These are phyloP conservation scores for Tipula vernalis DNA, from an alignment of 2,888 invertebrate species.

Conservation along the genomic window DNA sequence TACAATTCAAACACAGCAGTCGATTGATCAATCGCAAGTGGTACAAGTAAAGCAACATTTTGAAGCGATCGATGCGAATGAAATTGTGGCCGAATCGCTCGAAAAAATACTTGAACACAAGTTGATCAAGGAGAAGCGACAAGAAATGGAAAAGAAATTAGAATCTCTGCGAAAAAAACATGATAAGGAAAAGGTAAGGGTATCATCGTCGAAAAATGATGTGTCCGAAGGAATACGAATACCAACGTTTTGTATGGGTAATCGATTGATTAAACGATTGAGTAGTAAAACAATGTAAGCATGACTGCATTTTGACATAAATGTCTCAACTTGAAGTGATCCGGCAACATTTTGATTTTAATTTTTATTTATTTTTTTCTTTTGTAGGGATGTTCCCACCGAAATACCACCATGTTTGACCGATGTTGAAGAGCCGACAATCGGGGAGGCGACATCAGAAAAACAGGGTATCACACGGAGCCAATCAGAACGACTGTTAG, in stretches of 20 bases:
- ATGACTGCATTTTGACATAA: no score
- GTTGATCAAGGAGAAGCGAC: slow-evolving; percentile 64
- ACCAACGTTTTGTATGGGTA: slow-evolving; percentile 61
- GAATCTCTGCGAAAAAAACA: slow-evolving; percentile 70
- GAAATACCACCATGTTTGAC: slow-evolving; percentile 36
- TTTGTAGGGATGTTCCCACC: slow-evolving; percentile 30
- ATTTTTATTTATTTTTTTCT: neutral
- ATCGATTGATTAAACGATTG: slow-evolving; percentile 59
- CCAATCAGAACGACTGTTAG: slow-evolving; percentile 49
- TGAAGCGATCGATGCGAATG: slow-evolving; percentile 28
- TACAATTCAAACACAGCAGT: slow-evolving; percentile 32
- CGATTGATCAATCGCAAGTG: slow-evolving; percentile 30
- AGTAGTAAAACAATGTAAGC: slow-evolving; percentile 71
- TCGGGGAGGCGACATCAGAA: slow-evolving; percentile 30
- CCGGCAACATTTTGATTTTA: neutral
- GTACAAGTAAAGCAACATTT: slow-evolving; percentile 30
- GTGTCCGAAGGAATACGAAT: slow-evolving; percentile 44
- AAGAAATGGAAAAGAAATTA: slow-evolving; percentile 78
- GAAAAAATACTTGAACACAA: slow-evolving; percentile 73
- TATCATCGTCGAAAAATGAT: slow-evolving; percentile 45
- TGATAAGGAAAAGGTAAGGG: slow-evolving; percentile 58
- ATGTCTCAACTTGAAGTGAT: no score
- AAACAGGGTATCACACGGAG: slow-evolving; percentile 40
- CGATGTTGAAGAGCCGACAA: slow-evolving; percentile 25
- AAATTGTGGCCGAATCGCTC: slow-evolving; percentile 60